Percentiles rank a stretch among this genome's conserved stretches.
Conservation (phyloP, 1,140 invertebrate genomes). For the Wiebesia pumilae region DNA sequence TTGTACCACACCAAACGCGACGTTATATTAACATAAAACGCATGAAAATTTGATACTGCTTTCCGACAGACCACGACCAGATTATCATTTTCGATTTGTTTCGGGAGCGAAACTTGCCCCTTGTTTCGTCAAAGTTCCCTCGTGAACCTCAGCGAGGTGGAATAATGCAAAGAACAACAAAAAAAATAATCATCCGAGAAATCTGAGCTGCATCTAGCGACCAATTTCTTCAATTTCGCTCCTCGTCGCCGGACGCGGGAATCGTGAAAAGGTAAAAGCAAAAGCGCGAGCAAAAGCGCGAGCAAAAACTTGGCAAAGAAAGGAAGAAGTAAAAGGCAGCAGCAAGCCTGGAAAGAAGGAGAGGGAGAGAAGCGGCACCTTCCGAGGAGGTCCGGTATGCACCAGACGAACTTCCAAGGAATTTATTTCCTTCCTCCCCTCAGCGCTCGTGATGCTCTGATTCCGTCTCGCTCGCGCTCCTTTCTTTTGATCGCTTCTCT, state of each 20-base stretch:
- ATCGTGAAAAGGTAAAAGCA: neutral
- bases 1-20: no score
- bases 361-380: slow-evolving; percentile 5
- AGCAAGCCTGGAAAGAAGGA: neutral
- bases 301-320: neutral
- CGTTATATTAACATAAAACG: no score
- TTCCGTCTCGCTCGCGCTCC: neutral
- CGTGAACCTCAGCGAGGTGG: no score
- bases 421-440: slow-evolving; percentile 49
- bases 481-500: neutral
- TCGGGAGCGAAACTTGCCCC: no score
- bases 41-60: no score
- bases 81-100: no score
- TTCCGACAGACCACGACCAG: no score
- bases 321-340: neutral
- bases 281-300: neutral
- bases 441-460: neutral
- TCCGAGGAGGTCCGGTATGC: slow-evolving; percentile 49
- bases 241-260: no score
- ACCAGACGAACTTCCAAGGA: slow-evolving; percentile 52
- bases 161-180: no score
- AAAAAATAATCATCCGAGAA: neutral
- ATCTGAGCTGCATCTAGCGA: neutral
- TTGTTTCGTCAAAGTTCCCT: no score
- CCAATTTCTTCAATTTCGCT: neutral